Evolutionary conservation across 1,140 invertebrate species (phyloP).

Genomic region (Ditylenchus dipsaci): DNA sequence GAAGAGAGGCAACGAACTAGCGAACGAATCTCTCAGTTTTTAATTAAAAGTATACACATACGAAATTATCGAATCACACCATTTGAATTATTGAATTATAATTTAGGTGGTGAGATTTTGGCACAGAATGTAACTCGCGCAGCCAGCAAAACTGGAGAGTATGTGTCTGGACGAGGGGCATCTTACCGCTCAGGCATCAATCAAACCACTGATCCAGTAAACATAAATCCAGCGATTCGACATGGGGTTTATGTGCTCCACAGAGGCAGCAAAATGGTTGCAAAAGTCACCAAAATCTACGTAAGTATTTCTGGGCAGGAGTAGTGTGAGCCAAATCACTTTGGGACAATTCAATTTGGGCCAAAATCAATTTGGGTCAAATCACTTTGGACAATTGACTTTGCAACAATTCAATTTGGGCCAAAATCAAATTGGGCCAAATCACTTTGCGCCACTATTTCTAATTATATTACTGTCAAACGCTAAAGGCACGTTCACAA

Average conservation of each 20-base stretch:
- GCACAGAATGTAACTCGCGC: slow-evolving; percentile 20
- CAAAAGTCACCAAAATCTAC: slow-evolving; percentile 36
- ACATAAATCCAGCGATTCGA: slow-evolving; percentile 40
- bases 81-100: not conserved
- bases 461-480: too few relatives aligned
- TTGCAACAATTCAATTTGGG: too few relatives aligned
- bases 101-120: slow-evolving; percentile 33
- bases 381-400: too few relatives aligned
- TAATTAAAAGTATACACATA: slow-evolving; percentile 14
- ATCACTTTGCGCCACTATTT: too few relatives aligned
- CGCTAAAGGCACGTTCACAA: too few relatives aligned
- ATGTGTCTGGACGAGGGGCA: slow-evolving; percentile 20
- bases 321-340: too few relatives aligned
- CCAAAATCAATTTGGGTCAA: too few relatives aligned
- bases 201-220: slow-evolving; percentile 31
- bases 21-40: slow-evolving; percentile 10
- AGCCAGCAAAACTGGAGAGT: slow-evolving; percentile 29
- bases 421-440: too few relatives aligned
- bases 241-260: slow-evolving; percentile 35
- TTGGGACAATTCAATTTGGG: too few relatives aligned
- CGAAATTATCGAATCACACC: not conserved
- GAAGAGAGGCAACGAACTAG: slow-evolving; percentile 30
- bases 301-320: slow-evolving; percentile 29
- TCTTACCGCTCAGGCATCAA: slow-evolving; percentile 28
- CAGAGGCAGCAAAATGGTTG: slow-evolving; percentile 33